These are phyloP conservation scores for Falcaria lacertinaria DNA, from an alignment of 2,888 invertebrate genomes.

Conservation along the genomic window DNA sequence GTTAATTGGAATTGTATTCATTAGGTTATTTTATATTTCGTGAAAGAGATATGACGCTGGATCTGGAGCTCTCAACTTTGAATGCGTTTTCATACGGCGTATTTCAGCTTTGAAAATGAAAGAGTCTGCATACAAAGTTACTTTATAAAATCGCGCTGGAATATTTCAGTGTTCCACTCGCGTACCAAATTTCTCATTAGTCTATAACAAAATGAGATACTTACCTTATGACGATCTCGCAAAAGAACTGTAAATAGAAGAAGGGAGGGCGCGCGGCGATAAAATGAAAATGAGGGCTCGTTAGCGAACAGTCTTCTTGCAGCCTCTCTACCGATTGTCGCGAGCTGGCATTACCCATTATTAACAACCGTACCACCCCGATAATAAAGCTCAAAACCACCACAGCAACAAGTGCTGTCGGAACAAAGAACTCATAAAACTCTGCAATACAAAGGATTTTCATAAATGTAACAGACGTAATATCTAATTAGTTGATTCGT, in stretches of 20 bases:
- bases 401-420: slow-evolving; percentile 38
- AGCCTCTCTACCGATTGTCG: slow-evolving; percentile 61
- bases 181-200: slow-evolving; percentile 36
- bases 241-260: slow-evolving; percentile 59
- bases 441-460: slow-evolving; percentile 73
- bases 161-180: background rate
- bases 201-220: slow-evolving; percentile 48
- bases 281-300: slow-evolving; percentile 72
- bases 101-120: background rate
- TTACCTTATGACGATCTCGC: slow-evolving; percentile 41
- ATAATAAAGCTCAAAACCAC: slow-evolving; percentile 32
- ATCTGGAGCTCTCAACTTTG: no score
- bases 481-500: slow-evolving; percentile 71
- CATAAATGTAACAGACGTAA: slow-evolving; percentile 69
- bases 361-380: slow-evolving; percentile 31
- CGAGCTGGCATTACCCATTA: slow-evolving; percentile 39
- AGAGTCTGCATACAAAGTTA: background rate
- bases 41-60: no score
- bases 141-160: background rate
- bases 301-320: slow-evolving; percentile 60
- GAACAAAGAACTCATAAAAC: slow-evolving; percentile 72
- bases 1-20: no score
- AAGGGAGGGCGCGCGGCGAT: slow-evolving; percentile 47
- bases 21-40: no score
- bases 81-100: no score